Conservation (phyloP, 2,888 invertebrate species). For the Ophion costatus region DNA sequence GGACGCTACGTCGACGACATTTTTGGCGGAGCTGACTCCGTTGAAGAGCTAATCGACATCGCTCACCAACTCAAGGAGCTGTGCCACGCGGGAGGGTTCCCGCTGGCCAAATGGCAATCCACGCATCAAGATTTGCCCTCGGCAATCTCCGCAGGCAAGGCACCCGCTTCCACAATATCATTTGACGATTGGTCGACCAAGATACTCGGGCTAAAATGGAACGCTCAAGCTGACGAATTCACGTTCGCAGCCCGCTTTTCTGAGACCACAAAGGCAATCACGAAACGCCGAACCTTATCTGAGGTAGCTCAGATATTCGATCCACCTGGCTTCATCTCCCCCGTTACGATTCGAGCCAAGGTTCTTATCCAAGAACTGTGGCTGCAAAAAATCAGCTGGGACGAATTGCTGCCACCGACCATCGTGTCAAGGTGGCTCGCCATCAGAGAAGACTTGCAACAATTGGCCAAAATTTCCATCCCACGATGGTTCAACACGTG, state of each 20-base stretch:
- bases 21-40: conserved; percentile 48
- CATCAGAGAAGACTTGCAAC: conserved; percentile 39
- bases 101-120: conserved; percentile 41
- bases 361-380: conserved; percentile 58
- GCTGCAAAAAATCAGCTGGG: conserved; percentile 58
- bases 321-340: conserved; percentile 59
- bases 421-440: conserved; percentile 9
- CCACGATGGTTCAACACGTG: conserved; percentile 57
- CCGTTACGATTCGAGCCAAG: conserved; percentile 58
- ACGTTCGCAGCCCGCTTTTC: background rate
- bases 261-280: background rate
- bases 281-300: conserved; percentile 52
- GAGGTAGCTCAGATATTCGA: conserved; percentile 60
- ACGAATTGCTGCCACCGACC: conserved; percentile 31
- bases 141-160: background rate
- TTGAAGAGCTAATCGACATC: background rate
- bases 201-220: conserved; percentile 49
- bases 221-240: conserved; percentile 15
- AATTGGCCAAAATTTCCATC: conserved; percentile 36
- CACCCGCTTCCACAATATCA: conserved; percentile 1
- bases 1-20: conserved; percentile 68
- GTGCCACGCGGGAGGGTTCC: conserved; percentile 61
- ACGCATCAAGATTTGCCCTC: background rate
- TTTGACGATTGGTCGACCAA: conserved; percentile 46
- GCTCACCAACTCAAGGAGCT: conserved; percentile 34